phyloP scores from a whole-genome alignment of 2,888 invertebrate genomes.

The Rhagium mordax region DNA sequence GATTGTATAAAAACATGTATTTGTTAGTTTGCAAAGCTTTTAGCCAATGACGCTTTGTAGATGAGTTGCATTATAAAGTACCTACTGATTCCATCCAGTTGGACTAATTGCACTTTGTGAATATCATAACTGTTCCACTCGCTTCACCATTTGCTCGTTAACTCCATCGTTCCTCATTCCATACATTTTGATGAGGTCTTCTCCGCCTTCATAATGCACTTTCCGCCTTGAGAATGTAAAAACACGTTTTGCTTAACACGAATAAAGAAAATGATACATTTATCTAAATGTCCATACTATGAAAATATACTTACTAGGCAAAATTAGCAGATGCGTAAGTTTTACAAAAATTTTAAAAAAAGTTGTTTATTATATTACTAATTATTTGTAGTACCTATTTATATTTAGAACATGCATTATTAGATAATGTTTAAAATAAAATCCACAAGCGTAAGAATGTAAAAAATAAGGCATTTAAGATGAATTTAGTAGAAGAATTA shows the following conservation, averaged over 20 bases:
- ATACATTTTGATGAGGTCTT: neutral
- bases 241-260: neutral
- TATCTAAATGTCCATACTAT: no score
- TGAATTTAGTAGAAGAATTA: no score
- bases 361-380: no score
- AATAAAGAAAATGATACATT: neutral
- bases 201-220: neutral
- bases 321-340: no score
- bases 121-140: constrained; percentile 3
- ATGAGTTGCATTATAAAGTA: neutral
- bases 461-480: no score
- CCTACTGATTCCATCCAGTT: neutral
- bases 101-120: constrained; percentile 21
- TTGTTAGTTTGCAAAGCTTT: neutral
- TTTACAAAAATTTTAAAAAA: no score
- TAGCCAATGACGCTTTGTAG: neutral
- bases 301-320: no score
- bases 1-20: neutral
- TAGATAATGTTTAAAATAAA: no score
- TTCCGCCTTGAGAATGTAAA: neutral
- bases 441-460: no score
- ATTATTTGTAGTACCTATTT: no score
- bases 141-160: neutral
- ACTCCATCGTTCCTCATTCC: neutral
- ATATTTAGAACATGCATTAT: no score